phyloP scores from a whole-genome alignment of 2,888 invertebrate genomes.

The Rhorus exstirpatorius region DNA sequence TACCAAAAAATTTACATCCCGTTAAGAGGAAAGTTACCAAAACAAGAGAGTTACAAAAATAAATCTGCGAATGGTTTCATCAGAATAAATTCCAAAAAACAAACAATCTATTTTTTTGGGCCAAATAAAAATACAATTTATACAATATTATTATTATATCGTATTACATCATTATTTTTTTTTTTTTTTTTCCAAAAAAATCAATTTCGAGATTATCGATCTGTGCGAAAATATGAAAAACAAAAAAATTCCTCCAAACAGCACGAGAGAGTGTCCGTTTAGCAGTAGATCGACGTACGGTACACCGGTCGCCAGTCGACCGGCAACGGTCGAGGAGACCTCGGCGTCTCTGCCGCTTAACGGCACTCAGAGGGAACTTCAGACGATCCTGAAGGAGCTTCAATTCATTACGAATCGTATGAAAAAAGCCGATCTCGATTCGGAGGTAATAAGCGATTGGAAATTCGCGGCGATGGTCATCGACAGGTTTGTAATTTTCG shows the following conservation, averaged over 20 bases:
- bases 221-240: neutral
- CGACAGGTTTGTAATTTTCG: slow-evolving; percentile 89
- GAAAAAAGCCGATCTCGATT: slow-evolving; percentile 97
- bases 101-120: no score
- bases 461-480: slow-evolving; percentile 99
- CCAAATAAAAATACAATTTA: no score
- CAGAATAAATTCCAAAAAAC: no score
- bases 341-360: slow-evolving; percentile 87
- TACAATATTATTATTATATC: no score
- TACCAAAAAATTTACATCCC: no score
- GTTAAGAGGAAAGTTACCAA: no score
- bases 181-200: no score
- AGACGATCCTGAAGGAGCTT: slow-evolving; percentile 96
- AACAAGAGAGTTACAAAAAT: no score
- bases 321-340: slow-evolving; percentile 92
- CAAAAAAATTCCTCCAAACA: neutral
- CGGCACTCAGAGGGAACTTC: slow-evolving; percentile 94
- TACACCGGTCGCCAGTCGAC: slow-evolving; percentile 86
- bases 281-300: slow-evolving; percentile 81
- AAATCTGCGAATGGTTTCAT: no score
- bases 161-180: no score
- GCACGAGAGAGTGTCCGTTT: slow-evolving; percentile 65
- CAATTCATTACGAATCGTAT: slow-evolving; percentile 98
- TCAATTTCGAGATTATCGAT: neutral
- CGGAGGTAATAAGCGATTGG: slow-evolving; percentile 98